A percentile compares a stretch with the other conserved stretches of the same genome.
Conservation (phyloP, 2,113 vertebrate species). For the Rhea pennata region DNA sequence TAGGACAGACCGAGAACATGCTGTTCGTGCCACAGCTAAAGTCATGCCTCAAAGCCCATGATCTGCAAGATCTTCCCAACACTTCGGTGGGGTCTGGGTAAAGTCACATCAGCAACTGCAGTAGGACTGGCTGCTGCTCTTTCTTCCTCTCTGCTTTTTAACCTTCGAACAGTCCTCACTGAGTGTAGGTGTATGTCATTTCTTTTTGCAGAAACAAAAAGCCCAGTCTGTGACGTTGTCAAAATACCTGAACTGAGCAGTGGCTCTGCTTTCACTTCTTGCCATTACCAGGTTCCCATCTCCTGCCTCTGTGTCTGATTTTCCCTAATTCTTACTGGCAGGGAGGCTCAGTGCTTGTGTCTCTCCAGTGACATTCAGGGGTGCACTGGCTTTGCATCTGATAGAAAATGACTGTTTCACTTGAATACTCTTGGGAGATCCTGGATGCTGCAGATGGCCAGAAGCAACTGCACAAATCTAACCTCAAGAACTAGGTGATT, state of each 20-base stretch:
- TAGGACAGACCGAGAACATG: fast-evolving
- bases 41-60: fast-evolving
- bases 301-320: not conserved
- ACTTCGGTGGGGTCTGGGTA: not conserved
- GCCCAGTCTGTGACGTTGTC: not conserved
- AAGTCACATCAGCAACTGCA: not conserved
- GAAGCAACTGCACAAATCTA: not conserved
- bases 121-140: not conserved
- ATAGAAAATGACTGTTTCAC: not conserved
- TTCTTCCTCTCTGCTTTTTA: not conserved
- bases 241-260: not conserved
- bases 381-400: not conserved
- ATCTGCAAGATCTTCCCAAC: not conserved
- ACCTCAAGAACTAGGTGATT: not conserved
- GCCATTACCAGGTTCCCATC: not conserved
- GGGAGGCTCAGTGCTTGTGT: not conserved
- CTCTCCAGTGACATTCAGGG: not conserved
- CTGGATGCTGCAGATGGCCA: not conserved
- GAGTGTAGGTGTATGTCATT: not conserved
- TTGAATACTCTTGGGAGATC: not conserved
- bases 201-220: not conserved
- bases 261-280: not conserved
- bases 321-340: not conserved
- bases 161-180: not conserved
- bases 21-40: not conserved